Conservation (phyloP, 1,140 invertebrate genomes). For the Melipona quadrifasciata region DNA sequence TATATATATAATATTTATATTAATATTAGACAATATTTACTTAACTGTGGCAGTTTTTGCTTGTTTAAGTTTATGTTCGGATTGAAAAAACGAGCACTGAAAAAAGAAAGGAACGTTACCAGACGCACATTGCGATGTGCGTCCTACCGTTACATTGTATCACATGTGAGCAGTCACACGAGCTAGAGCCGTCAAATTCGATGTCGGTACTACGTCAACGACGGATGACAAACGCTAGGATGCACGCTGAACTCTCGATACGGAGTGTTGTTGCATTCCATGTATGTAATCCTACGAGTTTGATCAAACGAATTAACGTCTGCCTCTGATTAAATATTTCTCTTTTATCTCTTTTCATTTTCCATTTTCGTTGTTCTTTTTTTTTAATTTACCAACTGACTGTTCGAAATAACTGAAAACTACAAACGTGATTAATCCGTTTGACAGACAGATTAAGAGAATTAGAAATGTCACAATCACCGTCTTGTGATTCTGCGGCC, state of each 20-base stretch:
- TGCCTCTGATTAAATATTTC: not conserved
- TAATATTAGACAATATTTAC: not conserved
- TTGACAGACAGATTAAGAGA: too few species aligned
- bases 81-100: not conserved
- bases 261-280: not conserved
- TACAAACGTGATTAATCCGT: too few species aligned
- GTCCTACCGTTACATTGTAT: not conserved
- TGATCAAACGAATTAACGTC: not conserved
- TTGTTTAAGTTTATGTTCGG: not conserved
- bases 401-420: too few species aligned
- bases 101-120: not conserved
- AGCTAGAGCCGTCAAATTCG: not conserved
- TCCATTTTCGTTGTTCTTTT: too few species aligned
- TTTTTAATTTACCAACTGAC: not conserved
- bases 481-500: too few species aligned
- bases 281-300: not conserved
- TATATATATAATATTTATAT: not conserved
- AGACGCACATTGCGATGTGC: too few species aligned
- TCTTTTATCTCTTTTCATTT: too few species aligned
- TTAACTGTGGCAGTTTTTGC: not conserved
- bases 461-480: too few species aligned
- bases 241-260: not conserved
- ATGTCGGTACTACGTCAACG: not conserved
- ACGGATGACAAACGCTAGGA: not conserved
- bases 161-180: not conserved